These are phyloP conservation scores for Brachypteracias leptosomus DNA, from an alignment of 2,113 vertebrate genomes.

Conservation along the genomic window DNA sequence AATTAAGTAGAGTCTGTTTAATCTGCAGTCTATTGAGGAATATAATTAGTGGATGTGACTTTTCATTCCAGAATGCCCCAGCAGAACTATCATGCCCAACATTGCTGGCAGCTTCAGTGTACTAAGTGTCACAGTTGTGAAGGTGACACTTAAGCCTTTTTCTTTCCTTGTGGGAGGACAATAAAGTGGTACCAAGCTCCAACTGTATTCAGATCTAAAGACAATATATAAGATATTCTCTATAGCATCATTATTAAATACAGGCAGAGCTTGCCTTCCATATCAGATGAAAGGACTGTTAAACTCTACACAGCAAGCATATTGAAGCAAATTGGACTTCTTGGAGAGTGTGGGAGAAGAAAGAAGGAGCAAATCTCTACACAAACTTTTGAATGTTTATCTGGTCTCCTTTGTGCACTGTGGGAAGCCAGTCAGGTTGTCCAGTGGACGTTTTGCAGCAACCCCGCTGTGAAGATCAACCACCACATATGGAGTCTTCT, in stretches of 20 bases:
- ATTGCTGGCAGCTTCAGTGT: background rate
- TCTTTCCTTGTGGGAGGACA: background rate
- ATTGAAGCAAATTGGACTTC: background rate
- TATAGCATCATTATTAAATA: background rate
- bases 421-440: background rate
- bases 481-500: background rate
- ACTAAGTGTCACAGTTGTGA: too few species aligned
- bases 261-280: background rate
- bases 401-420: background rate
- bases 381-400: background rate
- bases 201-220: background rate
- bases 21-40: background rate
- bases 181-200: background rate
- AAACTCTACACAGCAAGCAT: background rate
- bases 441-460: background rate
- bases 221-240: background rate
- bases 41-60: background rate
- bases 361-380: background rate
- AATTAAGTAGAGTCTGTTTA: background rate
- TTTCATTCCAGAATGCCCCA: background rate
- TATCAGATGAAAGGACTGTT: background rate
- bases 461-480: background rate
- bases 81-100: background rate
- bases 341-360: background rate
- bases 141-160: background rate